These are phyloP conservation scores for Sminthurides aquaticus DNA, from an alignment of 2,888 invertebrate species.

Conservation along the genomic window DNA sequence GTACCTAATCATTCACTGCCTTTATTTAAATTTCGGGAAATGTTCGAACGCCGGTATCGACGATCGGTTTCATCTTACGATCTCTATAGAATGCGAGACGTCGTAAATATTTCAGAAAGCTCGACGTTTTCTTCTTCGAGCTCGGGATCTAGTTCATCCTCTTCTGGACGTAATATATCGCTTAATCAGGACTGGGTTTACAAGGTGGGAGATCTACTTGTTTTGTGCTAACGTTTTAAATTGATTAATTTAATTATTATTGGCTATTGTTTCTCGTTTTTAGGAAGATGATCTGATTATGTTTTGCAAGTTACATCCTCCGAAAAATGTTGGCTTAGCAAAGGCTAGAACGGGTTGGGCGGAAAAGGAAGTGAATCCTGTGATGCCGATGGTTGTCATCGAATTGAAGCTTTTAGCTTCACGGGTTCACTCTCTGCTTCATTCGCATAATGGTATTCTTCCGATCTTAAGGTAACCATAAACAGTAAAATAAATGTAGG, in stretches of 20 bases:
- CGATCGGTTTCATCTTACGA: conserved; percentile 55
- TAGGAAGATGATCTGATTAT: conserved; percentile 35
- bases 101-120: conserved; percentile 50
- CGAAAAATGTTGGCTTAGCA: conserved; percentile 19
- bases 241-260: neutral
- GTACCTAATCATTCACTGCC: conserved; percentile 68
- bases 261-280: neutral
- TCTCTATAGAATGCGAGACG: conserved; percentile 62
- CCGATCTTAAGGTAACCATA: conserved; percentile 65
- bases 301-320: conserved; percentile 35
- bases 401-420: conserved; percentile 57
- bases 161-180: conserved; percentile 34
- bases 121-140: conserved; percentile 10
- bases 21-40: conserved; percentile 70
- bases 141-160: conserved; percentile 20
- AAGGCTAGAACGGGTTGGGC: conserved; percentile 61
- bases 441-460: conserved; percentile 66
- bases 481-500: neutral
- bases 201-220: conserved; percentile 23
- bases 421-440: conserved; percentile 61
- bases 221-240: neutral
- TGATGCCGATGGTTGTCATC: conserved; percentile 55
- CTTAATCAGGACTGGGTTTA: conserved; percentile 30
- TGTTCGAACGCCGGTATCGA: conserved; percentile 72
- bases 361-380: conserved; percentile 59